A percentile compares a stretch with the other conserved stretches of the same genome.
Evolutionary conservation across 2,888 invertebrate species (phyloP).

Genomic region (Amblyjoppa proteus): DNA sequence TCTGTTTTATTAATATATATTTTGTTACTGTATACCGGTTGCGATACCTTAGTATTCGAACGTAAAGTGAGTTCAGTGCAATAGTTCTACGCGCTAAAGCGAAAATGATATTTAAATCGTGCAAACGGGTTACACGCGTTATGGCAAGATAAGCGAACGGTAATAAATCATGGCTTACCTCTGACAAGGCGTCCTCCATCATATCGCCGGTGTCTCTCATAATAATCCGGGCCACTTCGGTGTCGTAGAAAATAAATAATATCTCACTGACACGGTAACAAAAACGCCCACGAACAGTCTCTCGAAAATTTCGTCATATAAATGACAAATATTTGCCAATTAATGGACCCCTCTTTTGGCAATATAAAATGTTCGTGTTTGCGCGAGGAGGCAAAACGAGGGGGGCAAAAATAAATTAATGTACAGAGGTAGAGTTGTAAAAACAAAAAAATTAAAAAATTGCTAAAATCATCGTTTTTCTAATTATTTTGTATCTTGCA

Average conservation of each 20-base stretch:
- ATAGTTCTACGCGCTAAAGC: background rate
- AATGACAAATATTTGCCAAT: constrained; percentile 2
- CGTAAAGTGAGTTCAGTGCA: background rate
- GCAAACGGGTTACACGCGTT: constrained; percentile 5
- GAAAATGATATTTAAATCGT: constrained; percentile 18
- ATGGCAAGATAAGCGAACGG: constrained; percentile 21
- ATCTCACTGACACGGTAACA: constrained; percentile 24
- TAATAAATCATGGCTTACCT: constrained; percentile 75
- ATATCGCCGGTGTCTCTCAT: constrained; percentile 81
- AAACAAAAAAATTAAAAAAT: background rate
- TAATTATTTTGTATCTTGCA: background rate
- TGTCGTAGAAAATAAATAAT: constrained; percentile 15
- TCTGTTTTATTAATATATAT: no score
- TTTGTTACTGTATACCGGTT: no score
- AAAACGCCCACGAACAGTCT: constrained; percentile 16
- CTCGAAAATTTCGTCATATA: constrained; percentile 16
- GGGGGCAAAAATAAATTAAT: background rate
- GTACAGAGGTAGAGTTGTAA: background rate
- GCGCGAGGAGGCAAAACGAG: background rate
- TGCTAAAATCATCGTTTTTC: background rate
- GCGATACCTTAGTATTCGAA: background rate
- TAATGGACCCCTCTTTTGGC: background rate
- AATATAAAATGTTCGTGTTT: background rate
- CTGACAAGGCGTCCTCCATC: constrained; percentile 82
- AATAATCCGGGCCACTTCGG: constrained; percentile 53